Conservation (phyloP, 2,797 vertebrate genomes). For the Lemur catta region DNA sequence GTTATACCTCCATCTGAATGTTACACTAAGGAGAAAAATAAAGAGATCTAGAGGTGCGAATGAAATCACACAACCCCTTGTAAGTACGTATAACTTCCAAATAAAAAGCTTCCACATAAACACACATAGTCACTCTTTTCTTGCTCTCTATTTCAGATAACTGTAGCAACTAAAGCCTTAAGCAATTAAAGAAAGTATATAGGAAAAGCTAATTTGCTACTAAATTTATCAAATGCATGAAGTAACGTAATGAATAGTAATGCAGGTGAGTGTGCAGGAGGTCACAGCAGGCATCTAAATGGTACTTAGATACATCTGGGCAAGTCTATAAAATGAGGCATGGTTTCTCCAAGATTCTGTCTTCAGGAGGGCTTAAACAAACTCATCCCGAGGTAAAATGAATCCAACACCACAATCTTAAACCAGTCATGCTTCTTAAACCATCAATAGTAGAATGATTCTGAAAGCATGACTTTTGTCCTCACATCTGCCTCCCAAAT, state of each 20-base stretch:
- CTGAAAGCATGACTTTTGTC: background rate
- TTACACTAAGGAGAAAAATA: background rate
- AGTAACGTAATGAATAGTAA: background rate
- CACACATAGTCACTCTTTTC: background rate
- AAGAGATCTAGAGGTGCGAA: background rate
- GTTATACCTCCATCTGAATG: background rate
- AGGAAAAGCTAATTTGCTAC: conserved; percentile 2
- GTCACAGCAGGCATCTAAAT: background rate
- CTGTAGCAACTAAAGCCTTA: background rate
- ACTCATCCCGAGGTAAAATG: background rate
- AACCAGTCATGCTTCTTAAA: background rate
- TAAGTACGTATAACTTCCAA: background rate
- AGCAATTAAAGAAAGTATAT: conserved; percentile 3
- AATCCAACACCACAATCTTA: background rate
- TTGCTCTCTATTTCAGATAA: background rate
- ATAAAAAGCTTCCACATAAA: background rate
- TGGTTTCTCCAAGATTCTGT: background rate
- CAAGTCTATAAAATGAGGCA: background rate
- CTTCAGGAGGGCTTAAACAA: background rate
- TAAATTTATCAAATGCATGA: background rate
- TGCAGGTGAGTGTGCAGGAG: background rate
- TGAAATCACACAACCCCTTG: background rate
- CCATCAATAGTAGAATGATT: background rate
- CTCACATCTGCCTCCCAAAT: background rate
- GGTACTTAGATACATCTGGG: background rate